phyloP scores from a whole-genome alignment of 2,797 vertebrate species.

The Squalus acanthias region DNA sequence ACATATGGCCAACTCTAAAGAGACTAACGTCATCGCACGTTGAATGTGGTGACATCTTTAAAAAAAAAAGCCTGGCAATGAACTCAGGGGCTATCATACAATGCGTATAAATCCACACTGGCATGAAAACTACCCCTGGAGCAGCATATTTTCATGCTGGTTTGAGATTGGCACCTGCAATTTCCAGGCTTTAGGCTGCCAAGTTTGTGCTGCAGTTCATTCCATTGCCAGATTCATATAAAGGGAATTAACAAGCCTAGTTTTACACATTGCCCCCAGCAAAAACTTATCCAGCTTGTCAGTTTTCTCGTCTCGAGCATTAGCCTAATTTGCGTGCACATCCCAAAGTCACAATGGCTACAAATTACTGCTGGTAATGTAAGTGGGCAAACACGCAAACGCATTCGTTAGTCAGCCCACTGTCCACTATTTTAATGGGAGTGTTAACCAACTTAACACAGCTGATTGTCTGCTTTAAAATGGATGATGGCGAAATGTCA shows the following conservation, averaged over 20 bases:
- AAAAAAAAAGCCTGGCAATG: neutral
- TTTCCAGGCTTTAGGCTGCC: slow-evolving; percentile 28
- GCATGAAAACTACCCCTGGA: neutral
- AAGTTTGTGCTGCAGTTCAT: slow-evolving; percentile 18
- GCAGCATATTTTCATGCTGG: slow-evolving; percentile 33
- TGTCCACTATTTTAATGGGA: neutral
- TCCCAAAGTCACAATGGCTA: slow-evolving; percentile 17
- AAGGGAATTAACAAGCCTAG: slow-evolving; percentile 29
- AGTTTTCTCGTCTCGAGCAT: neutral
- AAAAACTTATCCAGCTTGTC: slow-evolving; percentile 23
- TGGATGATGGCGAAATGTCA: too few species aligned
- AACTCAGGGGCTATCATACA: neutral
- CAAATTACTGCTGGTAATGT: neutral
- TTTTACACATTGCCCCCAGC: slow-evolving; percentile 25
- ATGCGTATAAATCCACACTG: slow-evolving; percentile 25
- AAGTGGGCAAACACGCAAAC: neutral
- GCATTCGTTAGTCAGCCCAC: neutral
- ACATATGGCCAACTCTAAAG: slow-evolving; percentile 7
- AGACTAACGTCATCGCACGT: neutral
- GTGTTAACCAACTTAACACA: neutral
- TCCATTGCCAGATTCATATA: slow-evolving; percentile 24
- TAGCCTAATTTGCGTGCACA: neutral
- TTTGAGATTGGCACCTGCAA: slow-evolving; percentile 37
- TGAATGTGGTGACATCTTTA: neutral
- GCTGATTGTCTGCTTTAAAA: neutral